A percentile compares a stretch with the other conserved stretches of the same genome.
These are phyloP conservation scores for Eustalomyia histrio DNA, from an alignment of 2,888 invertebrate species.

Conservation along the genomic window DNA sequence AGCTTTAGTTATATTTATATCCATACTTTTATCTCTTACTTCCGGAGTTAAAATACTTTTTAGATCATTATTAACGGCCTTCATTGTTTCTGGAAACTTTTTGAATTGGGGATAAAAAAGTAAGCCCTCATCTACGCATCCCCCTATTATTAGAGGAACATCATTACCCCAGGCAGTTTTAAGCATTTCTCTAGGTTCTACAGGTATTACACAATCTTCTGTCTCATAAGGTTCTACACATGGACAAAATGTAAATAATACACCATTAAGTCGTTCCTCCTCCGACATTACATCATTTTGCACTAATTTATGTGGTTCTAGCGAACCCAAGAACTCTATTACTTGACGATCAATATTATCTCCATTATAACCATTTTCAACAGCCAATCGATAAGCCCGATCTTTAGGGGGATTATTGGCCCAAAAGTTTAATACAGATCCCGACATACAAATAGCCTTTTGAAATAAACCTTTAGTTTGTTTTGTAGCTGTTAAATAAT, in stretches of 20 bases:
- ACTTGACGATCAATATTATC: slow-evolving; percentile 76
- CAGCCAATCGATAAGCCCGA: slow-evolving; percentile 75
- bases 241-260: slow-evolving; percentile 74
- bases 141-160: slow-evolving; percentile 75
- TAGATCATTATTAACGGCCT: slow-evolving; percentile 64
- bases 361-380: slow-evolving; percentile 74
- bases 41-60: slow-evolving; percentile 67
- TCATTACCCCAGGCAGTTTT: slow-evolving; percentile 75
- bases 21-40: slow-evolving; percentile 52
- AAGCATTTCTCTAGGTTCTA: slow-evolving; percentile 72
- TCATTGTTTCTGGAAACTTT: slow-evolving; percentile 66
- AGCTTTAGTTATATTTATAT: slow-evolving; percentile 66
- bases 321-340: slow-evolving; percentile 74
- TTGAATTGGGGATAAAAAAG: slow-evolving; percentile 70
- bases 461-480: slow-evolving; percentile 78
- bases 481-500: slow-evolving; percentile 80
- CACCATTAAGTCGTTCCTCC: slow-evolving; percentile 71
- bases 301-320: slow-evolving; percentile 71
- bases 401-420: slow-evolving; percentile 70
- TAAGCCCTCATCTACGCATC: slow-evolving; percentile 76
- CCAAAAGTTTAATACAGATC: slow-evolving; percentile 73
- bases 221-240: slow-evolving; percentile 74
- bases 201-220: slow-evolving; percentile 73
- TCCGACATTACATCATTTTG: slow-evolving; percentile 71
- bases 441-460: slow-evolving; percentile 77